These are phyloP conservation scores for Atta cephalotes DNA, from an alignment of 1,140 invertebrate species.

Conservation along the genomic window DNA sequence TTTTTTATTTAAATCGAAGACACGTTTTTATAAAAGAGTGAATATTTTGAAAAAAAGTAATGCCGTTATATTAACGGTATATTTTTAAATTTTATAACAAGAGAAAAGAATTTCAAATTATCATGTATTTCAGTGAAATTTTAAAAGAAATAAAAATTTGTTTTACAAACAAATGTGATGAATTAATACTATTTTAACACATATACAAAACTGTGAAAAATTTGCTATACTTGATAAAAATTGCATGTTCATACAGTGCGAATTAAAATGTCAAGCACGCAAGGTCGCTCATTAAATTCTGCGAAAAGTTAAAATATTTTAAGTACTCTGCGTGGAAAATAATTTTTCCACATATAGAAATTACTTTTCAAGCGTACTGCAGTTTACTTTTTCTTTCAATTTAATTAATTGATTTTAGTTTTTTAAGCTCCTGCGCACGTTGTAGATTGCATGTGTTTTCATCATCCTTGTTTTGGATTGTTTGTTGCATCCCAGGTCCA, in stretches of 20 bases:
- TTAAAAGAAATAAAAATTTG: not conserved
- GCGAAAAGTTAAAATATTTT: conserved; percentile 33
- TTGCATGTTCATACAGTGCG: not conserved
- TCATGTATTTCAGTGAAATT: not conserved
- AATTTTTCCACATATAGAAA: not conserved
- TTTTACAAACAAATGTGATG: not conserved
- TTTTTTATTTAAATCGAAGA: conserved; percentile 1
- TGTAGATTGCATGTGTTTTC: conserved; percentile 82
- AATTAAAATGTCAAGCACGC: conserved; percentile 39
- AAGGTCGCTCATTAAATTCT: conserved; percentile 28
- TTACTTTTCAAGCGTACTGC: not conserved
- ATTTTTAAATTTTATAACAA: not conserved
- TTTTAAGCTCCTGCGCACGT: conserved; percentile 78
- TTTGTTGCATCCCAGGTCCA: conserved; percentile 87
- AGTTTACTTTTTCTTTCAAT: conserved; percentile 24
- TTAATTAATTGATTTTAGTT: conserved; percentile 77
- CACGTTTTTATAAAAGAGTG: not conserved
- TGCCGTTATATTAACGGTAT: not conserved
- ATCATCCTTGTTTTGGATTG: conserved; percentile 81
- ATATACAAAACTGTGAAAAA: not conserved
- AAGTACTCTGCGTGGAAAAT: not conserved
- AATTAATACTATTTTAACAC: not conserved
- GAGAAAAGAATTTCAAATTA: not conserved
- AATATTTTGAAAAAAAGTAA: not conserved
- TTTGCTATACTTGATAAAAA: conserved; percentile 1